phyloP scores from a whole-genome alignment of 2,888 invertebrate species.

The Dicycla oo region DNA sequence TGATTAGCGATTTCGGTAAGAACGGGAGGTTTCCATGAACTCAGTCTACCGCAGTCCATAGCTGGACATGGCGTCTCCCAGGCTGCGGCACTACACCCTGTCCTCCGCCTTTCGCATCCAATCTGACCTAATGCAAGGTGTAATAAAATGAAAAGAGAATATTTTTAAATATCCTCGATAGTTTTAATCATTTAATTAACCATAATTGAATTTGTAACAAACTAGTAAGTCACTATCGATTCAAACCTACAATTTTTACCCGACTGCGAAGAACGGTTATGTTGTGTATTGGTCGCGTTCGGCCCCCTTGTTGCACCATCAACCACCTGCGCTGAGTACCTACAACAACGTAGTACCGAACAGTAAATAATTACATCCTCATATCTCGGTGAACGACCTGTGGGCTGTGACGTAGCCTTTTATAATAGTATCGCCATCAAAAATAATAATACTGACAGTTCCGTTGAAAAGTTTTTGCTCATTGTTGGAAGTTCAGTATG shows the following conservation, averaged over 20 bases:
- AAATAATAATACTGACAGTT: conserved; percentile 18
- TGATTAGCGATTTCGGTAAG: neutral
- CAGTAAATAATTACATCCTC: conserved; percentile 52
- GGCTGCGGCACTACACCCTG: neutral
- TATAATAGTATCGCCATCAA: conserved; percentile 44
- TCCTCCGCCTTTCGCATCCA: neutral
- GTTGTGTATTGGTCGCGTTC: neutral
- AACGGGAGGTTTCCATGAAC: neutral
- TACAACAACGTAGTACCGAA: conserved; percentile 42
- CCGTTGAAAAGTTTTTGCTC: conserved; percentile 24
- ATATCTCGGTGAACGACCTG: conserved; percentile 59
- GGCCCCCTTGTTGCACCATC: conserved; percentile 17
- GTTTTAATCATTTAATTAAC: neutral
- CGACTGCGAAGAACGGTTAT: neutral
- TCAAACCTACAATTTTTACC: neutral
- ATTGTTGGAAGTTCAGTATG: conserved; percentile 4
- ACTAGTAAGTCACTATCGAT: neutral
- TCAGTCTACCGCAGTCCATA: neutral
- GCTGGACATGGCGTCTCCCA: neutral
- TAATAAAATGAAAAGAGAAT: neutral
- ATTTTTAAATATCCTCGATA: neutral
- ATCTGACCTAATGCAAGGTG: neutral
- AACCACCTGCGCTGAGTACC: conserved; percentile 41
- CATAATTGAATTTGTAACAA: neutral
- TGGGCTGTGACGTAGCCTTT: conserved; percentile 55